Evolutionary conservation across 2,113 vertebrate genomes (phyloP), one percentile per base, ranked within the genome.

Genomic region (Psittacula cyanocephala): DNA sequence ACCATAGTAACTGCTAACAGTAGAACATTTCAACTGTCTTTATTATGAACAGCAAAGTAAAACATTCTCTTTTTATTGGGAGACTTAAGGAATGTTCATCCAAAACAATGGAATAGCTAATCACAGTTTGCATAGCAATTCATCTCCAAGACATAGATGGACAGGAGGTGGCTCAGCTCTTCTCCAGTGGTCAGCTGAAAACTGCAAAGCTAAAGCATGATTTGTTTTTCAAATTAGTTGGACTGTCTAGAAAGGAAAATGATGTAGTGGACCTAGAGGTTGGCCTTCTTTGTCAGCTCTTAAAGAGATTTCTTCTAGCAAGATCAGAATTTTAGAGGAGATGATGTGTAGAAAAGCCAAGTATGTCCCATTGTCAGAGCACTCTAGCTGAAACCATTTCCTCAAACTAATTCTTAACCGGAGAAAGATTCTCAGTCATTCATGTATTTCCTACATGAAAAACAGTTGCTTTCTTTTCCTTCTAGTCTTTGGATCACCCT

Each of bases 1-100:
- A 80, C 97, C 89, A 97, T 97, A 95, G 97, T 84, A 97, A 97
- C 96, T 92, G 49, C 65, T 86, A 94, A 96, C 78, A 96, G 94
- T 63, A 78, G 77, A 96, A 67, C 47, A 29, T 96, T 97, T 97
- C 76, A 43, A 35, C 94, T 96, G 88, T 92, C 93, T 93, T 96
- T 97, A 94, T 95, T 93, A 88, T 43, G 52, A 94, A 96, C 37
- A 37, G 87, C 55, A 83, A 95, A 95, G 95, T 82, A 88, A 97
- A 97, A 96, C 88, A 92, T 62, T 93, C 91, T 94, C 50, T 95
- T 96, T 97, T 95, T 95, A 92, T 96, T 95, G 86, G 82, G 92
- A 92, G 39, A 94, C 47, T 64, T 88, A 70, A 95, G 83, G 44
- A 89, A 59, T 60, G 17, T 87, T 80, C 72, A 71, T 91, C 43